phyloP scores from a whole-genome alignment of 2,888 invertebrate genomes.

The Leptinotarsa haldemani region DNA sequence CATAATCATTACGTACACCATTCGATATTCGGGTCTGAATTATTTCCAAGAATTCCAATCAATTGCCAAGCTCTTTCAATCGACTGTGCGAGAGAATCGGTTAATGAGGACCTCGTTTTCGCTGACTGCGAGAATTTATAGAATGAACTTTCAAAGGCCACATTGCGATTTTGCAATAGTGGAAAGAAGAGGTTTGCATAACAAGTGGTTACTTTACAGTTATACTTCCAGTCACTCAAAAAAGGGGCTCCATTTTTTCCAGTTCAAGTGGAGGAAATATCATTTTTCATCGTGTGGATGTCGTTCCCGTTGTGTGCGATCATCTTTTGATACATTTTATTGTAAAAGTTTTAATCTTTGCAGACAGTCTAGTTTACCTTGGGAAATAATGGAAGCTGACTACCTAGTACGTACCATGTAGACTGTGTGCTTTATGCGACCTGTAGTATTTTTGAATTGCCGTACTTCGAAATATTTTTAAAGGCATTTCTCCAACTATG shows the following conservation, averaged over 20 bases:
- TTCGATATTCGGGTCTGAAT: background rate
- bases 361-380: slow-evolving; percentile 20
- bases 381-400: slow-evolving; percentile 18
- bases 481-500: background rate
- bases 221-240: background rate
- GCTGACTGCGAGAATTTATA: background rate
- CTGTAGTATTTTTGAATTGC: slow-evolving; percentile 7
- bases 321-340: slow-evolving; percentile 6
- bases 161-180: background rate
- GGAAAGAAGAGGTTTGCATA: background rate
- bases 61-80: background rate
- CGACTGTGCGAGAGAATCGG: slow-evolving; percentile 2
- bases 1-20: too few relatives aligned
- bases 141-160: slow-evolving; percentile 8
- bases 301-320: background rate
- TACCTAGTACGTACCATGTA: slow-evolving; percentile 21
- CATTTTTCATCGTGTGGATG: background rate
- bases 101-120: slow-evolving; percentile 8
- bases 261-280: background rate
- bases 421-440: slow-evolving; percentile 19
- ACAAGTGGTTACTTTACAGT: background rate
- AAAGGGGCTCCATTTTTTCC: background rate
- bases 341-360: slow-evolving; percentile 19
- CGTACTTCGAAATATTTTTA: background rate
- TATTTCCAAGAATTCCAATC: background rate